Evolutionary conservation across 2,888 invertebrate species (phyloP).

Genomic region (Orchestes rusci): DNA sequence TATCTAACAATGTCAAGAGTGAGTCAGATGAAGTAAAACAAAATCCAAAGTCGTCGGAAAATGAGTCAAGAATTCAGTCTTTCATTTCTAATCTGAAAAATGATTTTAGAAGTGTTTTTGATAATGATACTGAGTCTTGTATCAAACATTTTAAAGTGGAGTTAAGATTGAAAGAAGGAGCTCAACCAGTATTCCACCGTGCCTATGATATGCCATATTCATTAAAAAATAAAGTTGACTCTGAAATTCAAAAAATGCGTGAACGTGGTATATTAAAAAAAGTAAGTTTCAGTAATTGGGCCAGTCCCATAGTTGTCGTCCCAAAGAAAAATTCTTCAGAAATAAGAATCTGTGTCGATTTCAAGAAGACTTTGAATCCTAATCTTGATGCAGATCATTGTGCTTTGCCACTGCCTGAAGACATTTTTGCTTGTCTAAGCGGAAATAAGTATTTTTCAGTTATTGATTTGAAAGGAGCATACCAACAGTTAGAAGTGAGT

Average conservation of each 20-base stretch:
- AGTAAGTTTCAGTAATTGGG: constrained; percentile 4
- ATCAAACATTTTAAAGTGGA: constrained; percentile 2
- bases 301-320: constrained; percentile 3
- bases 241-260: constrained; percentile 6
- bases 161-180: constrained; percentile 2
- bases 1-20: no score
- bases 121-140: background rate
- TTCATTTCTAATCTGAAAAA: background rate
- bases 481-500: background rate
- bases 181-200: constrained; percentile 5
- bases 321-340: constrained; percentile 1
- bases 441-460: constrained; percentile 6
- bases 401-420: constrained; percentile 3
- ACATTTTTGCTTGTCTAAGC: constrained; percentile 1
- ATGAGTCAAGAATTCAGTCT: background rate
- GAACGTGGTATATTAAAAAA: constrained; percentile 10
- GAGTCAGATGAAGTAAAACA: no score
- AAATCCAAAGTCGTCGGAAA: background rate
- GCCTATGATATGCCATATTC: constrained; percentile 9
- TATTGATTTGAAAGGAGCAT: constrained; percentile 5
- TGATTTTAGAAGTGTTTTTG: background rate
- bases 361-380: constrained; percentile 5
- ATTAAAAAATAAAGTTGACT: constrained; percentile 3
- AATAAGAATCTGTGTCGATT: constrained; percentile 8
- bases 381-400: constrained; percentile 5